Evolutionary conservation across 2,888 invertebrate genomes (phyloP).

Genomic region (Spodoptera picta): DNA sequence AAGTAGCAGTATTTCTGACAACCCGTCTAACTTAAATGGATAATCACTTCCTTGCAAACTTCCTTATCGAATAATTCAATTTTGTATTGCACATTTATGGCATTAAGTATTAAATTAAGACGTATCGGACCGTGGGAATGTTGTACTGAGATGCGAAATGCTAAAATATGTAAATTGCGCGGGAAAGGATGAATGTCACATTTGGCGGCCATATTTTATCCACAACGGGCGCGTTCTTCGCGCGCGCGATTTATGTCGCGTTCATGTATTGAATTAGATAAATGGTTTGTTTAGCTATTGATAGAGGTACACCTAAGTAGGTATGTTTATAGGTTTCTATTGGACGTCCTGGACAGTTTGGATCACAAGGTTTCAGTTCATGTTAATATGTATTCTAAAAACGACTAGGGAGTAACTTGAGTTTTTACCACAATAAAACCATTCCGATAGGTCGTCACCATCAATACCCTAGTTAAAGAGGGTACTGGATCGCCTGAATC

Average conservation of each 20-base stretch:
- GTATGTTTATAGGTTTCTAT: conserved; percentile 9
- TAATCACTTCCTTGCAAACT: background rate
- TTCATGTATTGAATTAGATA: conserved; percentile 66
- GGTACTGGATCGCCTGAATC: too few species aligned
- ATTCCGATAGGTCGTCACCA: too few species aligned
- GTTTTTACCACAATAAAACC: too few species aligned
- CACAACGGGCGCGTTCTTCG: conserved; percentile 54
- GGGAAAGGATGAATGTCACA: conserved; percentile 71
- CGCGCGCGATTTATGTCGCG: conserved; percentile 62
- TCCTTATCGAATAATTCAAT: conserved; percentile 1
- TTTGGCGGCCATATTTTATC: conserved; percentile 66
- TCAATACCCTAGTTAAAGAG: too few species aligned
- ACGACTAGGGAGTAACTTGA: too few species aligned
- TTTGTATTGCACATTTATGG: conserved; percentile 22
- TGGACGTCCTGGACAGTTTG: conserved; percentile 38
- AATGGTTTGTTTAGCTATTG: conserved; percentile 60
- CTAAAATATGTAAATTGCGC: conserved; percentile 72
- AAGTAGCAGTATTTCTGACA: background rate
- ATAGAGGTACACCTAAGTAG: conserved; percentile 32
- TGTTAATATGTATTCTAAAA: conserved; percentile 5
- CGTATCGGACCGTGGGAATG: conserved; percentile 66
- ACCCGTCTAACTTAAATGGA: too few species aligned
- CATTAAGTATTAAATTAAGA: conserved; percentile 58
- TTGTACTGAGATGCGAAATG: conserved; percentile 55
- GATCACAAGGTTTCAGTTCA: conserved; percentile 33